phyloP scores from a whole-genome alignment of 2,797 vertebrate species.

The Paramormyrops hopkinsi region DNA sequence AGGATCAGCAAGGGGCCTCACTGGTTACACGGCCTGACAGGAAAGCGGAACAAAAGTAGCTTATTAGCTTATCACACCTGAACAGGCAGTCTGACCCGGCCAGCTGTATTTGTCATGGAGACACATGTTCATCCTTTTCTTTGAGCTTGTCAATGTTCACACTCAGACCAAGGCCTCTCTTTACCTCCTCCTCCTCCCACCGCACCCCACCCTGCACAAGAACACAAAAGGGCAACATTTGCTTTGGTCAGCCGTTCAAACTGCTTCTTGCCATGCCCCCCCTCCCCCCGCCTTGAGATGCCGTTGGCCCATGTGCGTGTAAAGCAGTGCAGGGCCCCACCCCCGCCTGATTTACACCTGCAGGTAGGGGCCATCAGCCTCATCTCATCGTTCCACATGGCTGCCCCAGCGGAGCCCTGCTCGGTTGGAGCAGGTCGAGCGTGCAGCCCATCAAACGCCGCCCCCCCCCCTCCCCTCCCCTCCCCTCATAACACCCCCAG shows the following conservation, averaged over 20 bases:
- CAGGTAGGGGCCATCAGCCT: neutral
- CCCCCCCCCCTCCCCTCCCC: slow-evolving; percentile 9
- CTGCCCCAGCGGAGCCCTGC: slow-evolving; percentile 1
- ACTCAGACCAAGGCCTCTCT: neutral
- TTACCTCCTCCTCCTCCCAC: neutral
- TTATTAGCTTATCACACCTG: neutral
- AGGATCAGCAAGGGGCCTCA: neutral
- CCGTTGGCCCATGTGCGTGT: slow-evolving; percentile 2
- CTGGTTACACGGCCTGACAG: neutral
- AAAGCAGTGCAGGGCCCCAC: slow-evolving; percentile 1
- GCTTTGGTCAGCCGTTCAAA: neutral
- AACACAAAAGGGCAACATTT: neutral
- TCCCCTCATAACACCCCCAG: neutral
- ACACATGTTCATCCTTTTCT: neutral
- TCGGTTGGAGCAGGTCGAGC: neutral
- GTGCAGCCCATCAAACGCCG: slow-evolving; percentile 11
- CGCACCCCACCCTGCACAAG: neutral
- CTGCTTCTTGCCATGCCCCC: neutral
- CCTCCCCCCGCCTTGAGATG: too few species aligned
- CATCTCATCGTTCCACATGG: slow-evolving; percentile 14
- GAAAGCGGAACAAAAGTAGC: neutral
- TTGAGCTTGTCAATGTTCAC: neutral
- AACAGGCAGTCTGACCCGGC: neutral
- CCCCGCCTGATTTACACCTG: slow-evolving; percentile 21
- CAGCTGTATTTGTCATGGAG: neutral